phyloP scores from a whole-genome alignment of 2,113 vertebrate species.

The Ornithorhynchus anatinus region DNA sequence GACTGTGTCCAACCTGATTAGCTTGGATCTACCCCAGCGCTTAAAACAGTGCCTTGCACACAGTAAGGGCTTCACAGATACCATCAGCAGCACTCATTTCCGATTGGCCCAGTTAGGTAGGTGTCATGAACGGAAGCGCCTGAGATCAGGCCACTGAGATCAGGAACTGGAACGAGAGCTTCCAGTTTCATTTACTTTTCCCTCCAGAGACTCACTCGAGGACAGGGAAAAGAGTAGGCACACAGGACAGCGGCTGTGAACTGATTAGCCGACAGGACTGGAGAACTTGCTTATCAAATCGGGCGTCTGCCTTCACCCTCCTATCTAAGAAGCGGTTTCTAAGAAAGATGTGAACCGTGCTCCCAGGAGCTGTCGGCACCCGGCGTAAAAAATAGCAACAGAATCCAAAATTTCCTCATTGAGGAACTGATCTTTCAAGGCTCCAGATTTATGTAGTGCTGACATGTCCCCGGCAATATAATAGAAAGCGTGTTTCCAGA shows the following conservation, averaged over 20 bases:
- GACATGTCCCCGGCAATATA: background rate
- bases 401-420: background rate
- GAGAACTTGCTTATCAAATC: background rate
- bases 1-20: too few species aligned
- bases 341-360: slow-evolving; percentile 32
- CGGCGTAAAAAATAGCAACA: slow-evolving; percentile 1
- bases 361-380: slow-evolving; percentile 12
- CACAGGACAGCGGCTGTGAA: background rate
- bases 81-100: too few species aligned
- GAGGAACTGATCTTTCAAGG: background rate
- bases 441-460: background rate
- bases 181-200: background rate
- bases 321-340: slow-evolving; percentile 6
- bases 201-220: background rate
- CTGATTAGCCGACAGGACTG: slow-evolving; percentile 3
- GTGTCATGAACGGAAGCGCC: too few species aligned
- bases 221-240: slow-evolving; percentile 2
- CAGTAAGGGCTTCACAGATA: too few species aligned
- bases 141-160: too few species aligned
- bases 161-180: background rate
- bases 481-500: background rate
- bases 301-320: slow-evolving; percentile 2
- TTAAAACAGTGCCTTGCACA: too few species aligned
- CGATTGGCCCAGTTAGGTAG: too few species aligned
- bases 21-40: too few species aligned